A percentile compares a stretch with the other conserved stretches of the same genome.
Evolutionary conservation across 1,140 invertebrate genomes (phyloP).

Genomic region (Drosophila cardini): DNA sequence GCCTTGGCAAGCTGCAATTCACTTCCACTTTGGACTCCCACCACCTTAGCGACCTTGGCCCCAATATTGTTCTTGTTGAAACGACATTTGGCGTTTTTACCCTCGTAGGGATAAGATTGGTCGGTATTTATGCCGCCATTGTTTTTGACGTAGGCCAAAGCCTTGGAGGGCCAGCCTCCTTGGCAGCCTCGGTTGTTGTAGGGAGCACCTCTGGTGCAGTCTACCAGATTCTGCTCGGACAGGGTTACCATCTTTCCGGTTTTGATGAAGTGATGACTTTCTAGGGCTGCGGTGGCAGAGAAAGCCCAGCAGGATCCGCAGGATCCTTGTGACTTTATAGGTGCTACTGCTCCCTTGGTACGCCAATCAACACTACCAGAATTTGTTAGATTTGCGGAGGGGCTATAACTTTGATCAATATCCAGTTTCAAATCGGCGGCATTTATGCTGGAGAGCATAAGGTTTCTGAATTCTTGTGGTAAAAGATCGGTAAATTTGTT

Average conservation of each 20-base stretch:
- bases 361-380: constrained; percentile 19
- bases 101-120: constrained; percentile 90
- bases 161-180: constrained; percentile 91
- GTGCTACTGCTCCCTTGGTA: constrained; percentile 3
- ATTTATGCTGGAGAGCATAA: constrained; percentile 1
- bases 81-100: constrained; percentile 85
- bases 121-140: constrained; percentile 91
- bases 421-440: neutral
- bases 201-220: constrained; percentile 88
- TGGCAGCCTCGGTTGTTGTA: constrained; percentile 88
- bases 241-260: constrained; percentile 89
- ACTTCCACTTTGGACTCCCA: constrained; percentile 85
- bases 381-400: neutral
- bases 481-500: constrained; percentile 13
- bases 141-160: constrained; percentile 91
- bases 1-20: constrained; percentile 89
- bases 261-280: constrained; percentile 89
- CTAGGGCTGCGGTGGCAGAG: constrained; percentile 92
- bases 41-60: constrained; percentile 46
- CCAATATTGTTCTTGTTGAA: constrained; percentile 23
- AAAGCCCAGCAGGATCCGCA: constrained; percentile 98
- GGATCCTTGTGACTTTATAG: constrained; percentile 88
- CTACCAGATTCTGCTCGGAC: constrained; percentile 95
- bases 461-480: neutral
- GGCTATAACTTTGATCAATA: neutral